Conservation (phyloP, 2,113 vertebrate genomes). For the Calonectris borealis region DNA sequence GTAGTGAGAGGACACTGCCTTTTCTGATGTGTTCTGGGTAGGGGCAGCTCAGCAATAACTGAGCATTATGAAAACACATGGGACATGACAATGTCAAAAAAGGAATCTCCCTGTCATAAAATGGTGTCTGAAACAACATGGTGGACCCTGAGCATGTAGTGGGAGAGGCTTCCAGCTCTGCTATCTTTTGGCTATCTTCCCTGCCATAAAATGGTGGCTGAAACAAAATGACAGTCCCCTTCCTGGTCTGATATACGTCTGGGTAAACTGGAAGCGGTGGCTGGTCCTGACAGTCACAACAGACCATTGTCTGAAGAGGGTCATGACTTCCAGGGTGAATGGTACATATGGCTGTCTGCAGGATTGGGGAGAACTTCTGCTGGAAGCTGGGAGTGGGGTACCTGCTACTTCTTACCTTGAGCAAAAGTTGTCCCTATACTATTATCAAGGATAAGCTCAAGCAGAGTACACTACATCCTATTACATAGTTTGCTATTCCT, state of each 20-base stretch:
- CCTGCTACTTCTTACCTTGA: not conserved
- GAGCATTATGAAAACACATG: not conserved
- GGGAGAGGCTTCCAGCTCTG: not conserved
- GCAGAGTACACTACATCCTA: not conserved
- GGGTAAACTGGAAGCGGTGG: not conserved
- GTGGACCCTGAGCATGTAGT: too few relatives aligned
- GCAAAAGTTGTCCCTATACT: not conserved
- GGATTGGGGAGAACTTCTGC: not conserved
- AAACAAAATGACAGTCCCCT: not conserved
- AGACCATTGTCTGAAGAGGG: not conserved
- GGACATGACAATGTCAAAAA: not conserved
- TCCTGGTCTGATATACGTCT: not conserved
- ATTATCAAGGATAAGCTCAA: not conserved
- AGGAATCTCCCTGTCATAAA: not conserved
- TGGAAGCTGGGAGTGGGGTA: not conserved
- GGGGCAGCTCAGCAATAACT: not conserved
- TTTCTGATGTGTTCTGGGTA: not conserved
- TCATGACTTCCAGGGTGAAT: not conserved
- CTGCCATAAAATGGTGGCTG: not conserved
- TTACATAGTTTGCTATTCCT: not conserved
- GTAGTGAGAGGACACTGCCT: not conserved
- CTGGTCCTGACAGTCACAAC: not conserved
- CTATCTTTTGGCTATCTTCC: not conserved
- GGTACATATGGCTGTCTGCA: not conserved
- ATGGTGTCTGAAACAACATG: not conserved